Evolutionary conservation across 1,140 invertebrate genomes (phyloP), one percentile per base, ranked within the genome.

Genomic region (Cheumatopsyche charites): DNA sequence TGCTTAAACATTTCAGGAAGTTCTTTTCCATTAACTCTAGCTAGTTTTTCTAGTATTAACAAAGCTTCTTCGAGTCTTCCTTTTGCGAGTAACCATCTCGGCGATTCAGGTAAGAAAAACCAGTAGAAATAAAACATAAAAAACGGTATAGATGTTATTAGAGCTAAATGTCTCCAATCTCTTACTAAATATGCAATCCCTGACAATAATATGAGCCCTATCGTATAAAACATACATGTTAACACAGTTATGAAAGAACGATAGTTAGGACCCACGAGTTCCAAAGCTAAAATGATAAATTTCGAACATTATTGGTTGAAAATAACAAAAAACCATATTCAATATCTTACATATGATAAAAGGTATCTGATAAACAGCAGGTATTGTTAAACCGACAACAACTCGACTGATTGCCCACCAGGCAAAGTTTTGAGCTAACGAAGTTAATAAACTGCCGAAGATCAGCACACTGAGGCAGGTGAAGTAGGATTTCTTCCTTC

Each of bases 341-440:
- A n/a, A n/a, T n/a, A 25, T 7, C 55, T 91, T 86, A 95, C 94
- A 93, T 78, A 96, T 95, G 71, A 96, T 96, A 78, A 96, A 96
- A 3, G 94, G 94, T 80, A 96, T 95, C 84, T 97, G 94, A 82
- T 96, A 96, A n/a, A 96, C 91, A 3, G 94, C 94, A 9, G 94
- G 94, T 76, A 96, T 94, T 0, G 94, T 94, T 0, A 95, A 80
- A 15, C 94, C 94, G 4, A 95, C 93, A 62, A 96, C 85, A 12
- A 91, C 85, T 75, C 93, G 85, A 75, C 90, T 91, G 1, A 86
- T 82, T 0, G 92, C 89, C 92, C 94, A 96, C 49, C 87, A 88
- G 89, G 90, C 92, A 79, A 94, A 95, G 79, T 91, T 87, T 55
- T 87, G 86, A 29, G 92, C 88, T 49, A 90, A 85, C 1, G 91